Conservation (phyloP, 2,113 vertebrate species). For the Chinchilla lanigera region DNA sequence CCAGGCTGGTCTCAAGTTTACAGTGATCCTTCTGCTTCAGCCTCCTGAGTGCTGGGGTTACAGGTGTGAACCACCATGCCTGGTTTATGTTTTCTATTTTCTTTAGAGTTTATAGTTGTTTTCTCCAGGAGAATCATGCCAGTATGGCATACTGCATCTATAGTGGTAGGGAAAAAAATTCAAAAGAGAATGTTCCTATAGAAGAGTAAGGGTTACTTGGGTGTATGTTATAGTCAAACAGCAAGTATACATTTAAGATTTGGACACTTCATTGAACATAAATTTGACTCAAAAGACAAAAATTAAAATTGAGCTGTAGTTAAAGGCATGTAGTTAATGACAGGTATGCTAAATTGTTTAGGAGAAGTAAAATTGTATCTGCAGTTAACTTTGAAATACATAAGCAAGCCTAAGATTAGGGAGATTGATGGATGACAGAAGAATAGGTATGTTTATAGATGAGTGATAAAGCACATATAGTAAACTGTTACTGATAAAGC, state of each 20-base stretch:
- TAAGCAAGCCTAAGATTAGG: neutral
- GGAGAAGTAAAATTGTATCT: neutral
- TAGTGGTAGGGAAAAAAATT: neutral
- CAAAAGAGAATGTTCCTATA: neutral
- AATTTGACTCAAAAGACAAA: conserved; percentile 25
- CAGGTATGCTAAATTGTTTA: neutral
- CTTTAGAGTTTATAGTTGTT: neutral
- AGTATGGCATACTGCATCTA: neutral
- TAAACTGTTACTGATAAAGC: neutral
- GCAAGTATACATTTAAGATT: neutral
- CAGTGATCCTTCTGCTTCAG: too few relatives aligned
- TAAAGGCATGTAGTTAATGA: conserved; percentile 4
- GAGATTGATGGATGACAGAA: neutral
- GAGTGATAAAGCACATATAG: neutral
- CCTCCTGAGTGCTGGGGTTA: too few relatives aligned
- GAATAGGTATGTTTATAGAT: neutral
- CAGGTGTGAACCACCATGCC: too few relatives aligned
- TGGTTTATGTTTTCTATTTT: neutral
- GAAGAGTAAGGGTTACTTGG: neutral
- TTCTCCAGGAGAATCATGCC: neutral
- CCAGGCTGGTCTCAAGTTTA: too few relatives aligned
- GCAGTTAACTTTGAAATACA: conserved; percentile 19
- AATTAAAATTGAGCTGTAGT: neutral
- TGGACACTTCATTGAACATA: neutral
- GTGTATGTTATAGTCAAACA: neutral